Evolutionary conservation across 2,113 vertebrate species (phyloP), one percentile per base, ranked within the genome.

Genomic region (Pongo abelii): DNA sequence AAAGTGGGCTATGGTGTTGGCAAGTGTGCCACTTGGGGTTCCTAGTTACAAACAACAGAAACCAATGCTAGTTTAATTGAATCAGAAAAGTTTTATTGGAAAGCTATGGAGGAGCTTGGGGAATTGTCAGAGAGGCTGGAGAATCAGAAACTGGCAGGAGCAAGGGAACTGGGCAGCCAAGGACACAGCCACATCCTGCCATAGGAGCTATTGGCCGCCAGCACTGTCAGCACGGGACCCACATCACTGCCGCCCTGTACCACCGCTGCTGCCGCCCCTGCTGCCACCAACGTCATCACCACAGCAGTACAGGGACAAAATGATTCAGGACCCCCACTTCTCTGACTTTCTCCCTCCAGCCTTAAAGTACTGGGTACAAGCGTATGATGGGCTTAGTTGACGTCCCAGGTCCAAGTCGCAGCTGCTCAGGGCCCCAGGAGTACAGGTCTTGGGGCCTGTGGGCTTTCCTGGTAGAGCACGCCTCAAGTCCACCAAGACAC

Each of bases 21-120:
- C 61, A 89, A 72, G 48, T 25, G 23, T 95, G 50, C n/a, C 61
- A 57, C 89, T 91, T 86, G 25, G 50, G 70, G 52, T 38, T 91
- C 90, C 70, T 74, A 32, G 17, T 85, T 78, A 96, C 57, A 89
- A 95, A 88, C 22, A 89, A 92, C 40, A 88, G 96, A 92, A 97
- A 94, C 22, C 75, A 94, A 89, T 52, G 79, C 32, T 64, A 75
- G 80, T 48, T 69, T 91, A 86, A 70, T 52, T 67, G 72, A 67
- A 96, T 50, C 89, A 57, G 38, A 90, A 90, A 11, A 5, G 23
- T 75, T 96, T 93, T 83, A 78, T 48, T 92, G 38, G 90, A 93
- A 93, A 86, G 87, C 81, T 85, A 77, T 35, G 48, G 13, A n/a
- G 48, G 32, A 50, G 35, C 10, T 40, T 55, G 38, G 38, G 94